Evolutionary conservation across 2,797 vertebrate species (phyloP).

Genomic region (Trachurus trachurus): DNA sequence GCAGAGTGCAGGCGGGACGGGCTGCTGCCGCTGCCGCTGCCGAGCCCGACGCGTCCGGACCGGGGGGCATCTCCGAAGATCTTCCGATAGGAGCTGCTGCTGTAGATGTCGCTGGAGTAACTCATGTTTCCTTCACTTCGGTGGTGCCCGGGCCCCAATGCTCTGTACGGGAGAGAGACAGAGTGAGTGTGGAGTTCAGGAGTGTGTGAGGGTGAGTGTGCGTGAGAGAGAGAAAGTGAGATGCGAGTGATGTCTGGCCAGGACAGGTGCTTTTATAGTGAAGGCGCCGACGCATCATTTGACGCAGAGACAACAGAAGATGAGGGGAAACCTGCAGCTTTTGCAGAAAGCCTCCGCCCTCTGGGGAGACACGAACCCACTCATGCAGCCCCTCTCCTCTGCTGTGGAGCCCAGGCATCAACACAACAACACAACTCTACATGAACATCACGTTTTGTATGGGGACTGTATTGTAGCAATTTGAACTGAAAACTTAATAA

Average conservation of each 20-base stretch:
- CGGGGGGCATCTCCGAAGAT: slow-evolving; percentile 87
- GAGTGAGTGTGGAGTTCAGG: slow-evolving; percentile 64
- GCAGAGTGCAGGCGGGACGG: slow-evolving; percentile 80
- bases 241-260: slow-evolving; percentile 77
- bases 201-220: slow-evolving; percentile 53
- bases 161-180: slow-evolving; percentile 36
- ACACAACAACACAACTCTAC: slow-evolving; percentile 6
- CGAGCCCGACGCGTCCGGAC: slow-evolving; percentile 74
- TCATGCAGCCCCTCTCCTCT: slow-evolving; percentile 66
- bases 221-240: slow-evolving; percentile 74
- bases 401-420: slow-evolving; percentile 33
- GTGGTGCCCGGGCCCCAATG: slow-evolving; percentile 47
- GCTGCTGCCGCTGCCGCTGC: slow-evolving; percentile 80
- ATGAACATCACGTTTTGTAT: not conserved
- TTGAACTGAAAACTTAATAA: not conserved
- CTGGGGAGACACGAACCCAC: slow-evolving; percentile 72
- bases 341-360: slow-evolving; percentile 77
- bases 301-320: slow-evolving; percentile 80
- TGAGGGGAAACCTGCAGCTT: slow-evolving; percentile 82
- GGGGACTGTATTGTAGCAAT: not conserved
- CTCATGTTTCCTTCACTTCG: slow-evolving; percentile 78
- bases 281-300: slow-evolving; percentile 80
- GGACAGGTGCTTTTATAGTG: slow-evolving; percentile 83
- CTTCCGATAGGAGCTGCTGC: slow-evolving; percentile 88
- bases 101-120: slow-evolving; percentile 81